Conservation (phyloP, 2,888 invertebrate genomes). For the Anarsia innoxiella region DNA sequence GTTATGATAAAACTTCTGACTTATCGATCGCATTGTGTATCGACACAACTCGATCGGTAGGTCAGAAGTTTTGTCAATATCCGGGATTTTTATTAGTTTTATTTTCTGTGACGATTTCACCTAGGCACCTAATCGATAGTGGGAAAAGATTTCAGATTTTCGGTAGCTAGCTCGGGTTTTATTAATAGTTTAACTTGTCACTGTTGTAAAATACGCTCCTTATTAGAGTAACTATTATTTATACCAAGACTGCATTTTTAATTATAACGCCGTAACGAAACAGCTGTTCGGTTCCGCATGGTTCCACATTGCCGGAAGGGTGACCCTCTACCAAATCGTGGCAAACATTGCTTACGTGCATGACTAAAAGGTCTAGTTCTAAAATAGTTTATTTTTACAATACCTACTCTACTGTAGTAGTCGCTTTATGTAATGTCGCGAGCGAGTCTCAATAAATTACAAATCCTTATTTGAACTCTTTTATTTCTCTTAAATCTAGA, state of each 20-base stretch:
- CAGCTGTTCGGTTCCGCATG: conserved; percentile 12
- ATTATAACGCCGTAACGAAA: neutral
- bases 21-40: no score
- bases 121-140: no score
- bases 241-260: no score
- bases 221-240: no score
- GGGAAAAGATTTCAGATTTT: no score
- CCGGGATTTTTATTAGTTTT: no score
- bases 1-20: no score
- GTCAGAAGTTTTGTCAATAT: no score
- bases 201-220: no score
- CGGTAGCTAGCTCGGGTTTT: no score
- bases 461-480: conserved; percentile 9
- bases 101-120: no score
- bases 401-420: neutral
- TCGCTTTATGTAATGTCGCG: conserved; percentile 1
- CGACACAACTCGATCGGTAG: neutral
- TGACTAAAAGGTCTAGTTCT: neutral
- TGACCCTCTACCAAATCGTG: conserved; percentile 11
- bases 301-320: conserved; percentile 12
- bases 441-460: conserved; percentile 4
- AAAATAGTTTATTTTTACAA: neutral
- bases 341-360: conserved; percentile 6
- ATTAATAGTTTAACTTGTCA: no score
- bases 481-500: conserved; percentile 22